These are phyloP conservation scores for Rhogogaster chlorosoma DNA, from an alignment of 2,888 invertebrate genomes.

Conservation along the genomic window DNA sequence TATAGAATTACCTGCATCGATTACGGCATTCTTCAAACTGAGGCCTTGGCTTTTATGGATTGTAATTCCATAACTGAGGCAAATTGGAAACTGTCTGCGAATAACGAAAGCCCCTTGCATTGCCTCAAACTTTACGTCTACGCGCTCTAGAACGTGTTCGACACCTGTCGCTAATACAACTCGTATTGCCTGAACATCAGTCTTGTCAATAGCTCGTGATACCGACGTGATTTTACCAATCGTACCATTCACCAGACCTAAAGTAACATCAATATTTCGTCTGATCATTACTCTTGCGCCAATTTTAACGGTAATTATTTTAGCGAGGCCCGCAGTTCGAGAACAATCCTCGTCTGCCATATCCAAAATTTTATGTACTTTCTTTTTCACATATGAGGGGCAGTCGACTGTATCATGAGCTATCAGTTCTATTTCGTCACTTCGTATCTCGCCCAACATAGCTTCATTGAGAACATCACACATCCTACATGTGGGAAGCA, in stretches of 20 bases:
- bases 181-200: conserved; percentile 50
- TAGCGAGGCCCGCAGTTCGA: conserved; percentile 63
- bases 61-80: conserved; percentile 60
- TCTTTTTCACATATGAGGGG: conserved; percentile 50
- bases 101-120: conserved; percentile 55
- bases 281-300: conserved; percentile 62
- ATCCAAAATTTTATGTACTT: conserved; percentile 43
- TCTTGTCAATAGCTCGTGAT: conserved; percentile 43
- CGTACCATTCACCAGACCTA: conserved; percentile 62
- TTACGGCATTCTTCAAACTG: conserved; percentile 58
- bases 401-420: conserved; percentile 61
- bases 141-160: conserved; percentile 55
- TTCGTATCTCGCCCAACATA: conserved; percentile 56
- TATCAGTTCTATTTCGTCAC: conserved; percentile 56
- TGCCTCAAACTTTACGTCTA: conserved; percentile 58
- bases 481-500: conserved; percentile 59
- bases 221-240: conserved; percentile 57
- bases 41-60: conserved; percentile 61
- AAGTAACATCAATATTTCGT: conserved; percentile 61
- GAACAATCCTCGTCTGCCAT: conserved; percentile 12
- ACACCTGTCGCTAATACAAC: conserved; percentile 53
- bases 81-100: conserved; percentile 60
- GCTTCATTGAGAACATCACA: conserved; percentile 58
- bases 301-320: conserved; percentile 59
- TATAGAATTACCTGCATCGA: conserved; percentile 60